Percentiles rank a stretch among this genome's conserved stretches.
phyloP scores from a whole-genome alignment of 2,888 invertebrate genomes.

The Nebria salina region DNA sequence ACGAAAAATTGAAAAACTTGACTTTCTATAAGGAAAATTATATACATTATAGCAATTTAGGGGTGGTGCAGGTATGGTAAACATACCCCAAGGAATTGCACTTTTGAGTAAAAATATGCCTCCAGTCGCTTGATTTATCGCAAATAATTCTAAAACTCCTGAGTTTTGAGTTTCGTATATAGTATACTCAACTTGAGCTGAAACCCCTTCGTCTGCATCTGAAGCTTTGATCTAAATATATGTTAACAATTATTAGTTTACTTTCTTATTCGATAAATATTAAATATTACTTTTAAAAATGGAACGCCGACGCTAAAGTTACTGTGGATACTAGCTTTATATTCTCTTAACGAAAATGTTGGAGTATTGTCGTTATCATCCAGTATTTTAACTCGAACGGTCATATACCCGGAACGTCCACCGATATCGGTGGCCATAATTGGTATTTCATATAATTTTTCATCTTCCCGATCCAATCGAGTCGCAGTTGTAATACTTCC shows the following conservation, averaged over 20 bases:
- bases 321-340: constrained; percentile 76
- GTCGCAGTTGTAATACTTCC: constrained; percentile 74
- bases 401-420: constrained; percentile 78
- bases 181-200: constrained; percentile 78
- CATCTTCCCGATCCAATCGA: constrained; percentile 78
- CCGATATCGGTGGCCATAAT: constrained; percentile 86
- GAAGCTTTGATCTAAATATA: constrained; percentile 69
- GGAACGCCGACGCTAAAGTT: constrained; percentile 68
- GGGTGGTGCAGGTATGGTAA: not conserved
- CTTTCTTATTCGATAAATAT: not conserved
- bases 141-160: constrained; percentile 74
- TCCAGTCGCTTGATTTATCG: constrained; percentile 79
- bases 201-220: constrained; percentile 81
- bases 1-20: constrained; percentile 89
- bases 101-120: constrained; percentile 74
- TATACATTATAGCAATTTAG: not conserved
- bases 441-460: constrained; percentile 77
- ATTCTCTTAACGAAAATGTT: constrained; percentile 77
- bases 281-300: constrained; percentile 66
- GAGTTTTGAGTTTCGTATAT: constrained; percentile 77
- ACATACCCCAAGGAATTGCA: constrained; percentile 65
- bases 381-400: constrained; percentile 79
- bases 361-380: constrained; percentile 90
- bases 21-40: constrained; percentile 67
- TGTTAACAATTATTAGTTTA: not conserved